A percentile compares a stretch with the other conserved stretches of the same genome.
These are phyloP conservation scores for Psilopogon haemacephalus DNA, from an alignment of 2,113 vertebrate genomes.

Conservation along the genomic window DNA sequence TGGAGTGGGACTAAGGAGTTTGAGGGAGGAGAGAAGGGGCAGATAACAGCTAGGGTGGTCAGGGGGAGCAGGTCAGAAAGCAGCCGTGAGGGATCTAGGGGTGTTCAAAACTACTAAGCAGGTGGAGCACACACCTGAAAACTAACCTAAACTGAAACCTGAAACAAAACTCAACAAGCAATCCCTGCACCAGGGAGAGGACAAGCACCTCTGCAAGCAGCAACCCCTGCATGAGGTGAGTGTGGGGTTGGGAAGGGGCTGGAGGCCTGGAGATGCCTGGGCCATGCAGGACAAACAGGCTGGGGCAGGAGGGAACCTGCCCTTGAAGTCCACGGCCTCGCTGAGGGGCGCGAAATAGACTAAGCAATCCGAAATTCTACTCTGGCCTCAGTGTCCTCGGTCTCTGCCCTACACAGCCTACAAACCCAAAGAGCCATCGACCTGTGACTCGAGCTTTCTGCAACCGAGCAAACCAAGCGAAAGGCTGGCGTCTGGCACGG, in stretches of 20 bases:
- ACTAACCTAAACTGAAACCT: neutral
- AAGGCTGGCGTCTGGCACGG: neutral
- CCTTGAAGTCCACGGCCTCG: neutral
- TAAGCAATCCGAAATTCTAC: neutral
- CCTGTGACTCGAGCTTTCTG: neutral
- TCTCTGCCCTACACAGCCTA: slow-evolving; percentile 4
- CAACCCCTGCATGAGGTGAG: neutral
- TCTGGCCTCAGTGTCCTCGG: neutral
- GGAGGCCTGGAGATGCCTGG: neutral
- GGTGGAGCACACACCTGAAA: neutral
- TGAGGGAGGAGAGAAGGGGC: neutral
- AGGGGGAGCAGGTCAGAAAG: neutral
- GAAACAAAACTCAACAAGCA: slow-evolving; percentile 6
- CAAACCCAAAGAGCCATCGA: neutral
- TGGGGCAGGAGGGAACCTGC: neutral
- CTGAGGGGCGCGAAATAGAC: neutral
- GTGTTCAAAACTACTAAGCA: neutral
- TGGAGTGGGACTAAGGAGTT: neutral
- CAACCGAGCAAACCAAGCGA: slow-evolving; percentile 56
- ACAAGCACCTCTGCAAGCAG: neutral
- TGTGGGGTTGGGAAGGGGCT: neutral
- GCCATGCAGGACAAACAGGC: neutral
- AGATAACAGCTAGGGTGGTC: neutral
- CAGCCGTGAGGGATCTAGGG: neutral
- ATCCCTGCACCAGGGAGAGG: neutral